phyloP scores from a whole-genome alignment of 2,113 vertebrate species.

The Reinhardtius hippoglossoides region DNA sequence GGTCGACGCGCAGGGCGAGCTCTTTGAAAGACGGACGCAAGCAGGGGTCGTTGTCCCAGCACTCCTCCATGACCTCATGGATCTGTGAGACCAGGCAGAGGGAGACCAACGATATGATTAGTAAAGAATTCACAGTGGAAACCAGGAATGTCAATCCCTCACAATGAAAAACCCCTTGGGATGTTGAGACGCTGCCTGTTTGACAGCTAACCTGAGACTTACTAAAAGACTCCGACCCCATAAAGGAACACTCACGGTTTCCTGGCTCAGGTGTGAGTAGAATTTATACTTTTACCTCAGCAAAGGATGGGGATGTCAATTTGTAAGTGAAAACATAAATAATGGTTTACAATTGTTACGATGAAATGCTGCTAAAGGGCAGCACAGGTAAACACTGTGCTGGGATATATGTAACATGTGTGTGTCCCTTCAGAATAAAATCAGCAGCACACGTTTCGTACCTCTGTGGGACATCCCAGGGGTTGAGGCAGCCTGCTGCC shows the following conservation, averaged over 20 bases:
- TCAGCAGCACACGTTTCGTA: conserved; percentile 49
- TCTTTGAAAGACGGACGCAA: conserved; percentile 90
- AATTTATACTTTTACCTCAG: no score
- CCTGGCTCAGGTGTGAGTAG: no score
- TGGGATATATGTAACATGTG: background rate
- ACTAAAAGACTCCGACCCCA: no score
- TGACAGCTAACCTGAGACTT: no score
- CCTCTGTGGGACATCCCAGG: conserved; percentile 91
- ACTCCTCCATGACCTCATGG: conserved; percentile 91
- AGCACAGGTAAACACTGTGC: background rate
- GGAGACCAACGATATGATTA: background rate
- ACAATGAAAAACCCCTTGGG: no score
- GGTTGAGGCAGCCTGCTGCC: conserved; percentile 90
- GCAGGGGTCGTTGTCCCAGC: conserved; percentile 89
- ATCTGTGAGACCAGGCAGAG: conserved; percentile 80
- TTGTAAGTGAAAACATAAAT: no score
- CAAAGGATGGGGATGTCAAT: no score
- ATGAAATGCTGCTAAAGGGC: no score
- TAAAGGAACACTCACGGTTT: no score
- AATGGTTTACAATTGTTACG: no score
- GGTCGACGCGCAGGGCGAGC: conserved; percentile 87
- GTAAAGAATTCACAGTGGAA: background rate
- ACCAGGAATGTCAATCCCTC: background rate
- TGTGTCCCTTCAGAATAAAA: background rate
- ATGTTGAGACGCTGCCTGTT: no score